Conservation (phyloP, 2,797 vertebrate species). For the Eulemur coronatus region DNA sequence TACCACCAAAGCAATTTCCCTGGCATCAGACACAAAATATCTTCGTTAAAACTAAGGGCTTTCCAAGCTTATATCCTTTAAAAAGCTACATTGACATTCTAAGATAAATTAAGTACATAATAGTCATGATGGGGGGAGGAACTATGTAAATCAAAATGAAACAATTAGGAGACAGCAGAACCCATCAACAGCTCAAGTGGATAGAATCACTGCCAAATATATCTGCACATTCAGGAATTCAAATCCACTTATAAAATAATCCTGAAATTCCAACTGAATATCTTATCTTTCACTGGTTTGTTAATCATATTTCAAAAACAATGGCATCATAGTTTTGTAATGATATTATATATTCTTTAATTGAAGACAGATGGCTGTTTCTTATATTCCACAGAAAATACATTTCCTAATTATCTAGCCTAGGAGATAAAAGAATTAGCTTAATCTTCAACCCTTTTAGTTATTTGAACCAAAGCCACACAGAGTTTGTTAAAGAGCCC, state of each 20-base stretch:
- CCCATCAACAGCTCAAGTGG: neutral
- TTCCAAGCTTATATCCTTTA: neutral
- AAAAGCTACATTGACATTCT: neutral
- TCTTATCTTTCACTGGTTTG: neutral
- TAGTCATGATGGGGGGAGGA: neutral
- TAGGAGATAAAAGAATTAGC: slow-evolving; percentile 60
- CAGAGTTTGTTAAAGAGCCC: slow-evolving; percentile 39
- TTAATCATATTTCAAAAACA: slow-evolving; percentile 28
- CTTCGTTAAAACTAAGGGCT: neutral
- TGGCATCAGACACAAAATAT: neutral
- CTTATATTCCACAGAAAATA: slow-evolving; percentile 41
- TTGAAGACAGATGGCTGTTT: slow-evolving; percentile 41
- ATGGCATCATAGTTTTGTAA: neutral
- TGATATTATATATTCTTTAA: slow-evolving; percentile 27
- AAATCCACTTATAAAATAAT: slow-evolving; percentile 1
- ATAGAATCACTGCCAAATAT: neutral
- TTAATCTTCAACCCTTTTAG: slow-evolving; percentile 50
- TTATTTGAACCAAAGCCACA: slow-evolving; percentile 47
- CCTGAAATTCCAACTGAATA: neutral
- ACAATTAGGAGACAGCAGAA: neutral
- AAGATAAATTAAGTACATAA: neutral
- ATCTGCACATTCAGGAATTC: neutral
- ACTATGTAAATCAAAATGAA: neutral
- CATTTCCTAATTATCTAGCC: slow-evolving; percentile 55
- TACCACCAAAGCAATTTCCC: neutral